Conservation (phyloP, 1,140 invertebrate genomes). For the Drosophila neocordata region DNA sequence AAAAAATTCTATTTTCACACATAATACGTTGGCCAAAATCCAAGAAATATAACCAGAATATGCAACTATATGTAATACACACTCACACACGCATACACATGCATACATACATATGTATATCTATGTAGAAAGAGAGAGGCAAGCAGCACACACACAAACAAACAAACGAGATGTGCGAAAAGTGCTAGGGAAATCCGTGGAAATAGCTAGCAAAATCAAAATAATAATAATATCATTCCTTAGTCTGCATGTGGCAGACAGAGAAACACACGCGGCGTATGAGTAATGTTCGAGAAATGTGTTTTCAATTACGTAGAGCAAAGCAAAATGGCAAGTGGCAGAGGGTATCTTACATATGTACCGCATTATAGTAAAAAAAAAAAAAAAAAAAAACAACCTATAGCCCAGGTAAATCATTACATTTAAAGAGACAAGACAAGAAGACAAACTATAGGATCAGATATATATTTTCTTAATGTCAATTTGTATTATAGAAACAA, state of each 20-base stretch:
- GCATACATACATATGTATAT: slow-evolving; percentile 38
- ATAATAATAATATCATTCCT: slow-evolving; percentile 34
- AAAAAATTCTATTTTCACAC: slow-evolving; percentile 73
- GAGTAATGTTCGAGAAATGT: slow-evolving; percentile 42
- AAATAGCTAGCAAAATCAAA: slow-evolving; percentile 49
- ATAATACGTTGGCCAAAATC: slow-evolving; percentile 75
- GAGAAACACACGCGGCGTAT: slow-evolving; percentile 38
- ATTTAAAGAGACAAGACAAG: no score
- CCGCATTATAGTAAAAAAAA: no score
- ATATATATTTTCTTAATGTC: no score
- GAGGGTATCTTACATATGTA: background rate
- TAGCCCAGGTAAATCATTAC: no score
- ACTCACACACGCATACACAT: background rate
- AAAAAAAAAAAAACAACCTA: no score
- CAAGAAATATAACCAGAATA: slow-evolving; percentile 74
- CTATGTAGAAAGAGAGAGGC: slow-evolving; percentile 7
- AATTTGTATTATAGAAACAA: no score
- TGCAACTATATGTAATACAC: slow-evolving; percentile 36
- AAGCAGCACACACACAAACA: background rate
- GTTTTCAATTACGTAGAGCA: slow-evolving; percentile 10
- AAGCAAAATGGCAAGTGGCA: background rate
- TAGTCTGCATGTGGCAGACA: slow-evolving; percentile 5
- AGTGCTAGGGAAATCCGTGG: slow-evolving; percentile 64
- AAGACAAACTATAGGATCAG: no score
- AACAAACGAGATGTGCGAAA: slow-evolving; percentile 36